A percentile compares a stretch with the other conserved stretches of the same genome.
Conservation (phyloP, 2,797 vertebrate species). For the Gouania willdenowi region DNA sequence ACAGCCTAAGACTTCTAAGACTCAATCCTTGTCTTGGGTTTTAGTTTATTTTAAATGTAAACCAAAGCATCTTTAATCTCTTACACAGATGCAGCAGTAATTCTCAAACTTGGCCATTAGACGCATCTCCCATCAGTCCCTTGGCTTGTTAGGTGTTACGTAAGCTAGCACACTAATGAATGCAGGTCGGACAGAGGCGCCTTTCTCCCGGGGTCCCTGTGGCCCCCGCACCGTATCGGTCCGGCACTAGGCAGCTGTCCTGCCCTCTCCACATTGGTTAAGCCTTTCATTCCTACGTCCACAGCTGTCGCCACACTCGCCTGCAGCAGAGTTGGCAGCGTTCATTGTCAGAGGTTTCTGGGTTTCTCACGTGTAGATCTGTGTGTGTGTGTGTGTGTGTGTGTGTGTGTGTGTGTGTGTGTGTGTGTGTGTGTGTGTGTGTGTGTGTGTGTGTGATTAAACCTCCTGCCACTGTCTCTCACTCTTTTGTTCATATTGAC, state of each 20-base stretch:
- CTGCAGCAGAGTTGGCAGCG: slow-evolving; percentile 54
- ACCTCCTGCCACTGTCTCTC: slow-evolving; percentile 6
- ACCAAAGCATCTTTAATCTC: slow-evolving; percentile 12
- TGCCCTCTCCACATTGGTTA: slow-evolving; percentile 49
- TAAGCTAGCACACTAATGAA: slow-evolving; percentile 53
- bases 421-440: too few species aligned
- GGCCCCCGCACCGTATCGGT: slow-evolving; percentile 13
- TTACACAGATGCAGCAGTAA: slow-evolving; percentile 9
- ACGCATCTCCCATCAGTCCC: slow-evolving; percentile 23
- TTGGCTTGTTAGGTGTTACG: slow-evolving; percentile 37
- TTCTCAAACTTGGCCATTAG: slow-evolving; percentile 20
- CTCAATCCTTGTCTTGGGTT: too few species aligned
- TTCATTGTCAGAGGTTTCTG: slow-evolving; percentile 43
- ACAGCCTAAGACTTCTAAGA: too few species aligned
- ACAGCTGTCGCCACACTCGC: slow-evolving; percentile 58
- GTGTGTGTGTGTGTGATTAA: too few species aligned
- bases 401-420: too few species aligned
- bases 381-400: too few species aligned
- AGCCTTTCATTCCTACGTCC: slow-evolving; percentile 31
- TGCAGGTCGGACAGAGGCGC: slow-evolving; percentile 47
- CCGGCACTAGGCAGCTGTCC: slow-evolving; percentile 64
- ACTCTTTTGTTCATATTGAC: slow-evolving; percentile 5
- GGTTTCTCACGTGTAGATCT: slow-evolving; percentile 51
- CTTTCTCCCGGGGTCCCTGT: slow-evolving; percentile 49
- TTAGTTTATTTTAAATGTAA: too few species aligned